These are phyloP conservation scores for Manacus vitellinus DNA, from an alignment of 2,113 vertebrate species.

Conservation along the genomic window DNA sequence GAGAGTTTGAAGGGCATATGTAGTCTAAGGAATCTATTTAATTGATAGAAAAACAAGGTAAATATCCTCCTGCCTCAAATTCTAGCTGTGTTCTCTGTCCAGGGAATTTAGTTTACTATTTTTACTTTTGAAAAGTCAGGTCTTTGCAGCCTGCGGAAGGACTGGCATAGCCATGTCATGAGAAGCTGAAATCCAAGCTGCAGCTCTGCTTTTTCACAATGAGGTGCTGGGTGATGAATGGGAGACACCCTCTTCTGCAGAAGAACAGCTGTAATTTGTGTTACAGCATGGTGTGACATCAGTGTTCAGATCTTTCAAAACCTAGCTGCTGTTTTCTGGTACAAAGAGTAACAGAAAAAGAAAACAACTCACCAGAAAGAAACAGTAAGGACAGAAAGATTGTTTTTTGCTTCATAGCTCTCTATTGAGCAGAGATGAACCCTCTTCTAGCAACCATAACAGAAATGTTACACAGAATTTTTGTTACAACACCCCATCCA, in stretches of 20 bases:
- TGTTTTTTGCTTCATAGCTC: background rate
- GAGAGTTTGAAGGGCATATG: conserved; percentile 21
- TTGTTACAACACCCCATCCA: background rate
- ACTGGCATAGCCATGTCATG: background rate
- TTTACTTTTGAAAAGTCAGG: conserved; percentile 23
- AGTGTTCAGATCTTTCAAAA: background rate
- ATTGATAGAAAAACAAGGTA: conserved; percentile 32
- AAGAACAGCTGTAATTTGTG: background rate
- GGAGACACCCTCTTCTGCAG: background rate
- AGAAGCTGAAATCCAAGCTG: background rate
- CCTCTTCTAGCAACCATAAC: background rate
- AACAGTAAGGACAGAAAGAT: background rate
- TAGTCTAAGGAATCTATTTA: conserved; percentile 8
- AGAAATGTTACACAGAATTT: background rate
- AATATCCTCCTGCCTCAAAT: conserved; percentile 1
- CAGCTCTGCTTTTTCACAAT: background rate
- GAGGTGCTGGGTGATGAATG: background rate
- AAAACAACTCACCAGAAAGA: background rate
- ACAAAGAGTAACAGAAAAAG: background rate
- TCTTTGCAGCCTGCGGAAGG: background rate
- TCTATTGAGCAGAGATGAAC: background rate
- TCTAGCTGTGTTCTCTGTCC: background rate
- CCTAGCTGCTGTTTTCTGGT: background rate
- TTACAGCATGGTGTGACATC: background rate
- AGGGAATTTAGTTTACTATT: conserved; percentile 42